Conservation (phyloP, 2,888 invertebrate species). For the Trisateles emortualis region DNA sequence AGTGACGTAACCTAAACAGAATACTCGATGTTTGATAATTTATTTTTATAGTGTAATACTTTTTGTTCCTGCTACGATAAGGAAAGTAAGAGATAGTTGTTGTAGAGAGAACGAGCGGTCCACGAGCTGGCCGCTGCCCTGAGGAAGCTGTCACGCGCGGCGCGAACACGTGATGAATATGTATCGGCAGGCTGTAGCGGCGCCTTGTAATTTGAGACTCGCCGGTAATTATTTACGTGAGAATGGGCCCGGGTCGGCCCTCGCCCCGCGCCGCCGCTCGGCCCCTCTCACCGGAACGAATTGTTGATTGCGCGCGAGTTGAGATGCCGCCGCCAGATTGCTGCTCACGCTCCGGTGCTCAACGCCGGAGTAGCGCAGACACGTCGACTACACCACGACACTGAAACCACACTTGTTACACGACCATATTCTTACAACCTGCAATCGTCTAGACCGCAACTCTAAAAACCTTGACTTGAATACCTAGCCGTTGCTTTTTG, state of each 20-base stretch:
- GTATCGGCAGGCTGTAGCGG: slow-evolving; percentile 81
- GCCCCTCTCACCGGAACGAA: slow-evolving; percentile 73
- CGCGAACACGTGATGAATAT: slow-evolving; percentile 83
- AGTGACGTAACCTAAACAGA: no score
- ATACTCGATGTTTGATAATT: neutral
- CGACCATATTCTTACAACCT: slow-evolving; percentile 28
- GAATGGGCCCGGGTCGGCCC: slow-evolving; percentile 70
- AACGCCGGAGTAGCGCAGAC: slow-evolving; percentile 39
- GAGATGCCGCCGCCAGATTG: slow-evolving; percentile 80
- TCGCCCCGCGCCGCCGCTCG: slow-evolving; percentile 45
- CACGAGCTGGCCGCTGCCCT: slow-evolving; percentile 55
- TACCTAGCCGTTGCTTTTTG: slow-evolving; percentile 10
- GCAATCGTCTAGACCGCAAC: slow-evolving; percentile 1
- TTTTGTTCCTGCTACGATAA: slow-evolving; percentile 13
- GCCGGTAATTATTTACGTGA: slow-evolving; percentile 87
- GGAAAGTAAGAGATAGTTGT: slow-evolving; percentile 14
- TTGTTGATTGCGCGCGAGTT: slow-evolving; percentile 80
- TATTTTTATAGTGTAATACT: neutral
- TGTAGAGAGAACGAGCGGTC: slow-evolving; percentile 15
- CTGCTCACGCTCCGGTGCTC: slow-evolving; percentile 68
- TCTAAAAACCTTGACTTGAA: slow-evolving; percentile 6
- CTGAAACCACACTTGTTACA: slow-evolving; percentile 32
- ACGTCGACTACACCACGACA: slow-evolving; percentile 41
- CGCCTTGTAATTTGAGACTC: slow-evolving; percentile 85
- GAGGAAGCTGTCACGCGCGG: slow-evolving; percentile 85